These are phyloP conservation scores for Orussus abietinus DNA, from an alignment of 1,140 invertebrate genomes.

Conservation along the genomic window DNA sequence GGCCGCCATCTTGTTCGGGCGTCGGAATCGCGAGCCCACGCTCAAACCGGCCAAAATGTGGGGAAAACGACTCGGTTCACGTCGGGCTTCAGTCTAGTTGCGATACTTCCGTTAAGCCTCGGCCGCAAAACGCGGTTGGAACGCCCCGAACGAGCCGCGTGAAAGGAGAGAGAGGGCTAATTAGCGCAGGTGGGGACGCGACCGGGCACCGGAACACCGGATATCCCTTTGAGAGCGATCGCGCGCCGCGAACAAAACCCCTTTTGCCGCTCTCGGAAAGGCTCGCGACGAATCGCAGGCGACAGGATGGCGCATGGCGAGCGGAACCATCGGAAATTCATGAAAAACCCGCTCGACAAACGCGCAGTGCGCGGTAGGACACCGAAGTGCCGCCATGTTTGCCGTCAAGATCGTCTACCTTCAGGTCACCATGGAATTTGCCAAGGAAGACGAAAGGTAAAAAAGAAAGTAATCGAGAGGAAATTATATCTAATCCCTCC, in stretches of 20 bases:
- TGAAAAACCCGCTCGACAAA: conserved; percentile 1
- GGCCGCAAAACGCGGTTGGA: too few relatives aligned
- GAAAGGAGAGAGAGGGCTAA: conserved; percentile 5
- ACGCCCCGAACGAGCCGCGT: conserved; percentile 6
- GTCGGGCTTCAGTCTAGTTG: too few relatives aligned
- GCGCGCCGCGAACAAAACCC: conserved; percentile 1
- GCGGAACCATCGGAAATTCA: conserved; percentile 16
- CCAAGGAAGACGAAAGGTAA: conserved; percentile 17
- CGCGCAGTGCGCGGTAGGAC: neutral
- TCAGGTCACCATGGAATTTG: conserved; percentile 49
- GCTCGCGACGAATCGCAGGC: conserved; percentile 13
- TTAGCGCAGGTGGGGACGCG: conserved; percentile 16
- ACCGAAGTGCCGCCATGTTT: conserved; percentile 44
- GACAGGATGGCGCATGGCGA: conserved; percentile 17
- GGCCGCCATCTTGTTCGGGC: too few relatives aligned
- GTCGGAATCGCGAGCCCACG: too few relatives aligned
- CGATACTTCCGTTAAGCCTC: too few relatives aligned
- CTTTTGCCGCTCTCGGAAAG: too few relatives aligned
- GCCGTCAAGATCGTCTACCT: conserved; percentile 48
- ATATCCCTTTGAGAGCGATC: conserved; percentile 39
- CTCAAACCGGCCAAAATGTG: too few relatives aligned
- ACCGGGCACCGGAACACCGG: conserved; percentile 44
- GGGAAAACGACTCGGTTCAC: too few relatives aligned
- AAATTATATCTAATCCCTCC: too few relatives aligned
- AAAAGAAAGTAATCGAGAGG: too few relatives aligned